Evolutionary conservation across 2,797 vertebrate genomes (phyloP).

Genomic region (Spondyliosoma cantharus): DNA sequence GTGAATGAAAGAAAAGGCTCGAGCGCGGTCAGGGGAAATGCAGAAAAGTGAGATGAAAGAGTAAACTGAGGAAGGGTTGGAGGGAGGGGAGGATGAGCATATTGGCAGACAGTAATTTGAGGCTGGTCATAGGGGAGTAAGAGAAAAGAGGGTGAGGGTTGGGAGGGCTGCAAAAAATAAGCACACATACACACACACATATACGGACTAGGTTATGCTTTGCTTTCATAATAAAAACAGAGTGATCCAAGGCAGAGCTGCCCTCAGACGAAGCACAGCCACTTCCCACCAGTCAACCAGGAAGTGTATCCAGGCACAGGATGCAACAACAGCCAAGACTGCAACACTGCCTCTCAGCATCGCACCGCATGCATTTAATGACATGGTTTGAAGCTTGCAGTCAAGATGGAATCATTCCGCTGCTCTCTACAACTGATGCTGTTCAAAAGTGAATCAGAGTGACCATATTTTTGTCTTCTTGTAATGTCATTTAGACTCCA

Average conservation of each 20-base stretch:
- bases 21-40: slow-evolving; percentile 43
- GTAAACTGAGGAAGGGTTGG: slow-evolving; percentile 32
- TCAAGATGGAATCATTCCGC: neutral
- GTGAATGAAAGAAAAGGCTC: slow-evolving; percentile 55
- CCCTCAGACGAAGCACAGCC: slow-evolving; percentile 62
- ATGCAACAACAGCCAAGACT: slow-evolving; percentile 60
- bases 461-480: neutral
- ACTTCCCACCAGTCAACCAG: slow-evolving; percentile 51
- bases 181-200: slow-evolving; percentile 24
- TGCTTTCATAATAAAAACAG: slow-evolving; percentile 61
- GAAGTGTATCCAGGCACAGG: slow-evolving; percentile 60
- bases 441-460: neutral
- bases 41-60: slow-evolving; percentile 65
- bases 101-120: slow-evolving; percentile 69
- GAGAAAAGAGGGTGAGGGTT: neutral
- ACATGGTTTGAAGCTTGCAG: slow-evolving; percentile 5
- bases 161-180: slow-evolving; percentile 31
- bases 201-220: slow-evolving; percentile 30
- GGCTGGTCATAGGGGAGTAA: slow-evolving; percentile 37
- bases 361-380: slow-evolving; percentile 20
- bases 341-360: slow-evolving; percentile 32
- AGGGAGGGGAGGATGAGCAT: slow-evolving; percentile 40
- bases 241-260: slow-evolving; percentile 69
- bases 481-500: too few relatives aligned
- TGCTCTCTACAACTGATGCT: neutral